These are phyloP conservation scores for Drosophila mauritiana DNA, from an alignment of 1,140 invertebrate species.

Conservation along the genomic window DNA sequence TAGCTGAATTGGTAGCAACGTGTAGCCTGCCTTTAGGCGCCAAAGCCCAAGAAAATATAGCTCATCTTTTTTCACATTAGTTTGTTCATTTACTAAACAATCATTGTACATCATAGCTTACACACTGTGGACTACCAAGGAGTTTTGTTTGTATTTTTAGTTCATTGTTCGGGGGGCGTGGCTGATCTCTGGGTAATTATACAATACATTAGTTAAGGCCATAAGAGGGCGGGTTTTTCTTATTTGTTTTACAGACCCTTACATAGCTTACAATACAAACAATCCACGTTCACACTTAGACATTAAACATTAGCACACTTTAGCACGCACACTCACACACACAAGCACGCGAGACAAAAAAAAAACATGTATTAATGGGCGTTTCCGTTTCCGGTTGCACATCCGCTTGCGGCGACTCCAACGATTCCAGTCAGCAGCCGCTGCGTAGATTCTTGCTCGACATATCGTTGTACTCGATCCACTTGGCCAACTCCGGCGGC, in stretches of 20 bases:
- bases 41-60: not conserved
- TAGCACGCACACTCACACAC: conserved; percentile 29
- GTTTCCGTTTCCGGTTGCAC: conserved; percentile 12
- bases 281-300: conserved; percentile 18
- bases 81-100: conserved; percentile 34
- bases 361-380: conserved; percentile 14
- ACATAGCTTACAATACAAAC: conserved; percentile 44
- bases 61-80: conserved; percentile 2
- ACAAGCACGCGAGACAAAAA: conserved; percentile 10
- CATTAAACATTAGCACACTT: conserved; percentile 26
- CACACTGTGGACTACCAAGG: conserved; percentile 46
- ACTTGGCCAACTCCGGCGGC: conserved; percentile 87
- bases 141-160: not conserved
- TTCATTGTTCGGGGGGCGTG: conserved; percentile 10
- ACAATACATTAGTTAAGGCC: conserved; percentile 39
- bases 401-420: not conserved
- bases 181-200: conserved; percentile 33
- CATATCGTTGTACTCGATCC: conserved; percentile 89
- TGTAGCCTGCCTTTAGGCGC: conserved; percentile 5
- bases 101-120: conserved; percentile 45
- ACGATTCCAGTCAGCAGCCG: conserved; percentile 72
- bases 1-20: too few species aligned
- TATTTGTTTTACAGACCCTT: conserved; percentile 36
- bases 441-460: conserved; percentile 87
- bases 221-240: conserved; percentile 32